These are phyloP conservation scores for Xylocopa sonorina DNA, from an alignment of 1,140 invertebrate species.

Conservation along the genomic window DNA sequence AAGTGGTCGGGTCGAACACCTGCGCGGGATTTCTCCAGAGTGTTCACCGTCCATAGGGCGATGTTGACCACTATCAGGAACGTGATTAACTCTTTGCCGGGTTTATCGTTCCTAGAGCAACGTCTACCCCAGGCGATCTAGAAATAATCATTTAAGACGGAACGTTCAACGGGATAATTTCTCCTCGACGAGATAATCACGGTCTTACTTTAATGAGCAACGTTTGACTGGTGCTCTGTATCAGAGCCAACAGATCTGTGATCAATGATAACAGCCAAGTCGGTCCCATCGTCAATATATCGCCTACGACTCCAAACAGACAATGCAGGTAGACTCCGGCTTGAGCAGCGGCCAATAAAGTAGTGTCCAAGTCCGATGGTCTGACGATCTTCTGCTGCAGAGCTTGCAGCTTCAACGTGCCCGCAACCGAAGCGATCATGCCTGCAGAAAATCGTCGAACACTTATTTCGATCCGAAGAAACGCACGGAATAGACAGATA, in stretches of 20 bases:
- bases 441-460: conserved; percentile 65
- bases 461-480: not conserved
- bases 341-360: conserved; percentile 92
- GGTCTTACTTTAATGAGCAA: conserved; percentile 84
- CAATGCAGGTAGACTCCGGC: conserved; percentile 94
- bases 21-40: conserved; percentile 91
- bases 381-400: conserved; percentile 76
- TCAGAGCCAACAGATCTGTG: conserved; percentile 81
- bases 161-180: too few species aligned
- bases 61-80: conserved; percentile 93
- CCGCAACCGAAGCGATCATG: conserved; percentile 78
- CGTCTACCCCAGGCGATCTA: conserved; percentile 90
- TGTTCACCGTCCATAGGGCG: conserved; percentile 93
- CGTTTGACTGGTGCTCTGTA: conserved; percentile 89
- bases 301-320: conserved; percentile 92
- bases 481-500: not conserved
- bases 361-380: conserved; percentile 90
- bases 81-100: conserved; percentile 91
- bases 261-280: conserved; percentile 82
- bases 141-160: not conserved
- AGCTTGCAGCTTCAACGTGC: conserved; percentile 73
- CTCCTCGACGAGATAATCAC: not conserved
- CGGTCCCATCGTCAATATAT: conserved; percentile 87
- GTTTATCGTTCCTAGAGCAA: conserved; percentile 87
- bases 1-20: conserved; percentile 90